phyloP scores from a whole-genome alignment of 2,888 invertebrate genomes.

The Meteorus colon region DNA sequence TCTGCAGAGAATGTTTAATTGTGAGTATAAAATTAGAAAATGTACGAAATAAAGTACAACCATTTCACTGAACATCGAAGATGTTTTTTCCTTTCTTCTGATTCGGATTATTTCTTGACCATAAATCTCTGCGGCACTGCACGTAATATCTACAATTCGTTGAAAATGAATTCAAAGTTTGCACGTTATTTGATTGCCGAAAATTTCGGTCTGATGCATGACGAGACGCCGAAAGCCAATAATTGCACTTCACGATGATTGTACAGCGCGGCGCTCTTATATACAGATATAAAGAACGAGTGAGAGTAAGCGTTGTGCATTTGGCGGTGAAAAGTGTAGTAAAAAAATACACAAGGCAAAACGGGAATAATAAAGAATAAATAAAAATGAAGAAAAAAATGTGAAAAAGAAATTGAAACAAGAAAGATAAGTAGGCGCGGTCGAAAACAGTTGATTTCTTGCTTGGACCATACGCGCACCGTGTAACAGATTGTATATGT shows the following conservation, averaged over 20 bases:
- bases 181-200: not conserved
- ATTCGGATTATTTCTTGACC: too few species aligned
- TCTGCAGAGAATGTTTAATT: too few species aligned
- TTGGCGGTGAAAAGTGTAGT: slow-evolving; percentile 24
- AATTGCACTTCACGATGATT: slow-evolving; percentile 61
- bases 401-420: slow-evolving; percentile 23
- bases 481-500: slow-evolving; percentile 12
- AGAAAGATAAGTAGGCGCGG: slow-evolving; percentile 60
- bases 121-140: too few species aligned
- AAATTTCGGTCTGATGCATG: slow-evolving; percentile 15
- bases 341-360: slow-evolving; percentile 33
- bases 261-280: slow-evolving; percentile 29
- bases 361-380: slow-evolving; percentile 40
- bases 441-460: slow-evolving; percentile 65
- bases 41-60: too few species aligned
- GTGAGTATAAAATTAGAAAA: too few species aligned
- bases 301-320: slow-evolving; percentile 21
- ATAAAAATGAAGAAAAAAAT: slow-evolving; percentile 36
- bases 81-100: too few species aligned
- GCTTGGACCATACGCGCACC: slow-evolving; percentile 41
- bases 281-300: not conserved
- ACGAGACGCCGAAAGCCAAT: slow-evolving; percentile 61
- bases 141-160: too few species aligned
- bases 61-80: too few species aligned
- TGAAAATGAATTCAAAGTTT: slow-evolving; percentile 5